Evolutionary conservation across 2,113 vertebrate genomes (phyloP), one percentile per base, ranked within the genome.

Genomic region (Saccopteryx leptura): DNA sequence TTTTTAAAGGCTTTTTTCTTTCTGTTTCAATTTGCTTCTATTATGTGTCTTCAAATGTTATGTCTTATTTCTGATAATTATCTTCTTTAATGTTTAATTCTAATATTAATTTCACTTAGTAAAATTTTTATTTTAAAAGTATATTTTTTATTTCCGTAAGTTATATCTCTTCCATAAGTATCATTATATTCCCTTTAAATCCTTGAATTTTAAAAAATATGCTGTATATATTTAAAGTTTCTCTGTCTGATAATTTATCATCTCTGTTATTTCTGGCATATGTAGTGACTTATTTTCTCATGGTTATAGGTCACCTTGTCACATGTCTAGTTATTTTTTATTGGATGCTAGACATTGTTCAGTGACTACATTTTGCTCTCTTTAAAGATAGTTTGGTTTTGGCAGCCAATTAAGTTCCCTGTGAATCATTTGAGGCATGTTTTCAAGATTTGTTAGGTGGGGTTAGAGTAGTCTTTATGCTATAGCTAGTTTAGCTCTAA

Each of bases 371-470:
- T 93, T 87, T 52, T 93, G 63, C 58, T 50, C 33, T 68, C 81
- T 86, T 86, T 86, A 56, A 92, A 86, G 39, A 92, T 28, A 78
- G 52, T 74, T 78, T 69, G 78, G 23, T 68, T 68, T 93, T 78
- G 50, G 23, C 28, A 78, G 21, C 61, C 71, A 76, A 56, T 7
- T 69, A 79, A 61, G 39, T 79, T 69, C 60, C 39, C 82, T 28
- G 14, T 52, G 52, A 33, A 19, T 69, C 61, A 79, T 52, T 61
- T 69, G 54, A 93, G 24, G 63, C 52, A 11, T 8, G 13, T 69
- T 76, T 69, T 79, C 39, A 69, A 61, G 5, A 5, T 21, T 69
- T 69, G 15, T 60, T 86, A 60, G 54, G 46, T 93, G 63, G 21
- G 31, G 33, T 28, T 71, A 33, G 54, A 87, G 39, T 69, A 60